Base-by-base conservation (phyloP, 2,888 invertebrate genomes). In the Eumacrocentrus americanus region DNA sequence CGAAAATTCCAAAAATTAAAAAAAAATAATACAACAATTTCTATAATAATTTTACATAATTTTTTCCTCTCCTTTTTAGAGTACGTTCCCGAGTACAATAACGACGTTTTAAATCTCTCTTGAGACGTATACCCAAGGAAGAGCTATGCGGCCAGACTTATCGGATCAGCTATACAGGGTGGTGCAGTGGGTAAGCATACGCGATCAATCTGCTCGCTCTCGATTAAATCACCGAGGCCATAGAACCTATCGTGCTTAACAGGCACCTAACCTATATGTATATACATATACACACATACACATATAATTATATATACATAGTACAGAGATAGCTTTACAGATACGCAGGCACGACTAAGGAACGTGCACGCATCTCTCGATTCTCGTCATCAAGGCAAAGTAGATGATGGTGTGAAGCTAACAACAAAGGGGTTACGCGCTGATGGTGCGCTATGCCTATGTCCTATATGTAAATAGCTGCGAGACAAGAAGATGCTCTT, bases 31-130 rank as follows among this genome's bases (percentile, higher is more conserved):
- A n/a, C n/a, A n/a, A n/a, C n/a, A n/a, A n/a, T n/a, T n/a, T n/a
- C n/a, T n/a, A n/a, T n/a, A n/a, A n/a, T n/a, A n/a, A n/a, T n/a
- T n/a, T n/a, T n/a, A n/a, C n/a, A n/a, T n/a, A n/a, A n/a, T n/a
- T 29, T 16, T 16, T 25, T 12, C 14, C 16, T 3, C 48, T 23
- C 11, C 48, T 29, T 34, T 18, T 14, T 51, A 37, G 18, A n/a
- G 35, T 37, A 51, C 35, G 37, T 51, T 22, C 44, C 34, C 42
- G 37, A 40, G 37, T 20, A n/a, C 37, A 54, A 54, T 54, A 60
- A 60, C 59, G 48, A 54, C 42, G 50, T 60, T 60, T 60, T 60
- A 60, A 60, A 54, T 60, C 59, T 60, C 54, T 40, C 40, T 54
- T 40, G 54, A 44, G n/a, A 53, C 40, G 54, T 40, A 53, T 37